phyloP scores from a whole-genome alignment of 2,113 vertebrate genomes.

The Pteruthius melanotis region DNA sequence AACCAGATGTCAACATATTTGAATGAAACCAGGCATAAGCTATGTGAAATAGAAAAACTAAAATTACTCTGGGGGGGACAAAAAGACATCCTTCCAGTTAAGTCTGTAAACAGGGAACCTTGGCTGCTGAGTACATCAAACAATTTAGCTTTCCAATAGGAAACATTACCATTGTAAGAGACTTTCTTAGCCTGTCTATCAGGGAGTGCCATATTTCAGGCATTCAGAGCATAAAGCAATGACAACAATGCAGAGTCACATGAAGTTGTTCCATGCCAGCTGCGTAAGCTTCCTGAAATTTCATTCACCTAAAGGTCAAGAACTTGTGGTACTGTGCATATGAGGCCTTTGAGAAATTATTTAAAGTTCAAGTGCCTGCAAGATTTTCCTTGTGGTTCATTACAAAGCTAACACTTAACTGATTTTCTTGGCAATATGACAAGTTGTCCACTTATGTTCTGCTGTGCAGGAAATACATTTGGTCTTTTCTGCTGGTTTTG shows the following conservation, averaged over 20 bases:
- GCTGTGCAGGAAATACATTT: background rate
- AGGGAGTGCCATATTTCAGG: slow-evolving; percentile 28
- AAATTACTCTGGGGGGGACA: background rate
- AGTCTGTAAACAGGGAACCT: background rate
- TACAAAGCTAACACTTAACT: slow-evolving; percentile 12
- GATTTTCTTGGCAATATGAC: background rate
- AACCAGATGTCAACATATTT: background rate
- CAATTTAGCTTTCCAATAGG: slow-evolving; percentile 27
- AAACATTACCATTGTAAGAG: slow-evolving; percentile 22
- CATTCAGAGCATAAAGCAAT: slow-evolving; percentile 44
- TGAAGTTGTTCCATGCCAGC: slow-evolving; percentile 11
- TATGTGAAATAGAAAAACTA: background rate
- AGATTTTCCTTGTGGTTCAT: background rate
- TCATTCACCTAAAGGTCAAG: slow-evolving; percentile 46
- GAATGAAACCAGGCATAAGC: background rate
- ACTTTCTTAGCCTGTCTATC: background rate
- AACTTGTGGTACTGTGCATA: slow-evolving; percentile 22
- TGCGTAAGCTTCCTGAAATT: slow-evolving; percentile 19
- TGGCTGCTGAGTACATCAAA: background rate
- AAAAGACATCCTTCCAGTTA: background rate
- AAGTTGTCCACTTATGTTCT: background rate
- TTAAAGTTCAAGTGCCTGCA: background rate
- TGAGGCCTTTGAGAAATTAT: background rate
- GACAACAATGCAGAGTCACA: slow-evolving; percentile 42
- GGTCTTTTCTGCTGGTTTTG: background rate